A percentile compares a stretch with the other conserved stretches of the same genome.
phyloP scores from a whole-genome alignment of 2,113 vertebrate species.

The Terrapene triunguis region DNA sequence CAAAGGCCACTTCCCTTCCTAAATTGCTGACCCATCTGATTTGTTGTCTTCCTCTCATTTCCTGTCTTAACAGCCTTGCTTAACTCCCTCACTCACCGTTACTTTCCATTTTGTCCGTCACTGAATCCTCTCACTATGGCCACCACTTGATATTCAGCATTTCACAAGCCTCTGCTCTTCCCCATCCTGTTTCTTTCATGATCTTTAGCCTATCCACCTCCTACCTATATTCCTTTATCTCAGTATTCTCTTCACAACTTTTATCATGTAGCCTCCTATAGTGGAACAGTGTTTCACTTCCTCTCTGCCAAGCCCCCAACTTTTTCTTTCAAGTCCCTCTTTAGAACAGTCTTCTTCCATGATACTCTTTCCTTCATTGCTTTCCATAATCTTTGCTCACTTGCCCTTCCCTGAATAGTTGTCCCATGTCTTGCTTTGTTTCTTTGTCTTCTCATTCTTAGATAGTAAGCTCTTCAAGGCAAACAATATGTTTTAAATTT shows the following conservation, averaged over 20 bases:
- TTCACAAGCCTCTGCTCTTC: not conserved
- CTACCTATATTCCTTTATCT: not conserved
- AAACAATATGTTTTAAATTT: not conserved
- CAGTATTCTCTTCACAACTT: not conserved
- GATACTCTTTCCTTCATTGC: not conserved
- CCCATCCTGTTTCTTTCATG: not conserved
- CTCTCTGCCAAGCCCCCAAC: not conserved
- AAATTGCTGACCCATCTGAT: not conserved
- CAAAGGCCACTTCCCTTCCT: not conserved
- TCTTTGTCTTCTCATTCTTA: slow-evolving; percentile 17
- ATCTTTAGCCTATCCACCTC: not conserved
- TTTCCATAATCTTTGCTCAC: not conserved
- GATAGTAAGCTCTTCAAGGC: not conserved
- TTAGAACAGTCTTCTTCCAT: not conserved
- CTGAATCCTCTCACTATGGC: not conserved
- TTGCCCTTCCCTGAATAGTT: not conserved
- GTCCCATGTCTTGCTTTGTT: not conserved
- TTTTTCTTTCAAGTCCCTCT: not conserved
- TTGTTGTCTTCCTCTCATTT: not conserved
- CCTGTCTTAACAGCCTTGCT: not conserved
- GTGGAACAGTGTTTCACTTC: not conserved
- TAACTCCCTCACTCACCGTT: not conserved
- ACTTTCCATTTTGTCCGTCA: not conserved
- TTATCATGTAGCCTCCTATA: not conserved
- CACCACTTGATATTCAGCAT: not conserved